phyloP scores from a whole-genome alignment of 2,888 invertebrate species.

The Brenthis hecate region DNA sequence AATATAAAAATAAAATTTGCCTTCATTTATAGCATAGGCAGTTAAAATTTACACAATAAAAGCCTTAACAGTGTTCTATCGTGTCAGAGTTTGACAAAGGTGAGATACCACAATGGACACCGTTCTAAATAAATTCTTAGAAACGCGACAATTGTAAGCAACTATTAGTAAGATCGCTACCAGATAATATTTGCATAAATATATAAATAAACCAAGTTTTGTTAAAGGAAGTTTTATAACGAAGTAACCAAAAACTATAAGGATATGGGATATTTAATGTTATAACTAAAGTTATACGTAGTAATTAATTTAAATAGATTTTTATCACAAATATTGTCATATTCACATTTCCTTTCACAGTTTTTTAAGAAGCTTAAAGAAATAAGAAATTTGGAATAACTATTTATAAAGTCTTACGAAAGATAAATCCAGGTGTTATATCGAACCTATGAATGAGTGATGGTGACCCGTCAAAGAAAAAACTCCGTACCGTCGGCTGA shows the following conservation, averaged over 20 bases:
- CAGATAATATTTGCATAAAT: background rate
- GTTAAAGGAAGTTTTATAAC: background rate
- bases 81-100: conserved; percentile 1
- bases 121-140: background rate
- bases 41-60: background rate
- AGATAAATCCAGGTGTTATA: conserved; percentile 3
- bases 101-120: conserved; percentile 5
- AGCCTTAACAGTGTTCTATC: background rate
- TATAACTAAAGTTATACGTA: background rate
- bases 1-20: too few species aligned
- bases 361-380: too few species aligned
- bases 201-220: background rate
- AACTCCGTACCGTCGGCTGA: conserved; percentile 60
- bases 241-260: background rate
- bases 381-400: background rate
- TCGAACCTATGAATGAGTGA: conserved; percentile 50
- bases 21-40: too few species aligned
- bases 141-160: conserved; percentile 1
- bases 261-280: background rate
- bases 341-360: too few species aligned
- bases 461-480: conserved; percentile 66
- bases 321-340: too few species aligned
- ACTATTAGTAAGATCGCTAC: conserved; percentile 1
- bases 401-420: background rate
- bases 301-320: too few species aligned